Base-by-base conservation (phyloP, 2,797 vertebrate species). In the Acipenser ruthenus region DNA sequence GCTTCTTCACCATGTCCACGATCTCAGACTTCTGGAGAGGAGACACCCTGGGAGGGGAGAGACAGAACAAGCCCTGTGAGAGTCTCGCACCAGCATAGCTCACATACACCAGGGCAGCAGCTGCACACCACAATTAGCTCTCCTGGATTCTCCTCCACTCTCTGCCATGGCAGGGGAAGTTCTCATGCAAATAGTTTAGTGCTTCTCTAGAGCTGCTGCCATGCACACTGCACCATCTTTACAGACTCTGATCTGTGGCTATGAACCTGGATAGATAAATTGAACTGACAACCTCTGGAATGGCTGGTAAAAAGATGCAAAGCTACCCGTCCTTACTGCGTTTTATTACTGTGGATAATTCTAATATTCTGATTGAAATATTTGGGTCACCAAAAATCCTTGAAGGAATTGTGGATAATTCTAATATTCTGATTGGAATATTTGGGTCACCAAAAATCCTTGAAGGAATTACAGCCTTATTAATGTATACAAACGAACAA, bases 1-100 rank as follows among this genome's bases (percentile, higher is more conserved):
- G 93, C 73, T 93, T 95, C 90, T 99, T 99, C 78, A 99, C 96
- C 90, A 99, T 97, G 49, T 98, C 96, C 79, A 99, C 96, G 3
- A 99, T 95, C 88, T 99, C 96, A 0, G 95, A 97, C 87, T 99
- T 99, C 89, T 99, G 96, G 68, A 99, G 89, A 6, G 96, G 96
- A 79, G 97, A 99, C 47, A 99, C 96, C 77, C 97, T 99, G 84
- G 61, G 83, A 80, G 80, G 68, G 65, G 10, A 65, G 48, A 50
- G 56, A 53, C 7, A 50, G 12, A 53, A 12, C 7, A 37, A 18
- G 3, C 10, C 12, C 50, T 47, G 50, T 53, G 74, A 72, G 77
- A 78, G 72, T 12, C 1, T 9, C 6, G 72, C 73, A 78, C 67
- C 77, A 76, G 74, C 53, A 74, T 68, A 71, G 82, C 83, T 80